These are phyloP conservation scores for Drosophila histrio DNA, from an alignment of 2,888 invertebrate genomes.

Conservation along the genomic window DNA sequence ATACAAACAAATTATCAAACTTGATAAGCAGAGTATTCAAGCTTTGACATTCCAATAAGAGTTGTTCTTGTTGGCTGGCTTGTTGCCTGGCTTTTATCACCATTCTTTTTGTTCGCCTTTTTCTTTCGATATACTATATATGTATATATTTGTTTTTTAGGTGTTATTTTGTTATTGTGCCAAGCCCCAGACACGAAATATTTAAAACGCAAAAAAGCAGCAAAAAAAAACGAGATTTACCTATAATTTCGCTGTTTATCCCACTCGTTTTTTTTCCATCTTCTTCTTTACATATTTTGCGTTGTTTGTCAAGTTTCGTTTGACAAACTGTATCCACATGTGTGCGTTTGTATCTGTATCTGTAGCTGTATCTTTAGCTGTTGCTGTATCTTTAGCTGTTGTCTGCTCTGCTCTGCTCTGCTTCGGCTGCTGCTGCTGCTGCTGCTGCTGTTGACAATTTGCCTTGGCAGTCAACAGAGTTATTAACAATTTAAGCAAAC, in stretches of 20 bases:
- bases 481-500: constrained; percentile 68
- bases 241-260: constrained; percentile 33
- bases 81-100: constrained; percentile 35
- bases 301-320: constrained; percentile 53
- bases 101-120: constrained; percentile 25
- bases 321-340: constrained; percentile 26
- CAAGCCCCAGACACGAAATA: constrained; percentile 59
- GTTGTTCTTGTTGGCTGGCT: constrained; percentile 2
- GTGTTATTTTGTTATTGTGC: constrained; percentile 49
- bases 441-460: constrained; percentile 45
- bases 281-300: constrained; percentile 3
- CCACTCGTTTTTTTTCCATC: not conserved
- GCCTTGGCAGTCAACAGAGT: constrained; percentile 34
- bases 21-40: constrained; percentile 15
- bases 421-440: constrained; percentile 35
- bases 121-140: constrained; percentile 16
- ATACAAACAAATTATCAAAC: too few species aligned
- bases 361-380: constrained; percentile 1
- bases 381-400: constrained; percentile 8
- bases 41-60: not conserved
- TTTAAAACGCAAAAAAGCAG: constrained; percentile 25
- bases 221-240: constrained; percentile 65
- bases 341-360: constrained; percentile 11
- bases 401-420: constrained; percentile 9
- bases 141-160: constrained; percentile 10